Evolutionary conservation across 2,113 vertebrate genomes (phyloP), one percentile per base, ranked within the genome.

Genomic region (Grammomys dolichurus): DNA sequence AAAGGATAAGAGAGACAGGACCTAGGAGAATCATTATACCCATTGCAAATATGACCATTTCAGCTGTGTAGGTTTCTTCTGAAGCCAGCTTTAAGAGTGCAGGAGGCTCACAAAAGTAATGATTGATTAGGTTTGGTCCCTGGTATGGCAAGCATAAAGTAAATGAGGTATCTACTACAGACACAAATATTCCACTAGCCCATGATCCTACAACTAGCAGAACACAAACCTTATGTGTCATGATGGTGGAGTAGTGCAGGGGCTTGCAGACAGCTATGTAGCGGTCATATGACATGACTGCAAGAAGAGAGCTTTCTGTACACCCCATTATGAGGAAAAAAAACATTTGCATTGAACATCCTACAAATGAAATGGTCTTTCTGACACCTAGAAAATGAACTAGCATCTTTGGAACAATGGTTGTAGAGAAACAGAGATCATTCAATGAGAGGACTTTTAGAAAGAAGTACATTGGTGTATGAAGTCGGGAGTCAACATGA

Each of bases 91-190:
- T 84, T 92, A 98, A 77, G 58, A 98, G 89, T 7, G 97, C 43
- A 60, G 97, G 98, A 70, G 97, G 97, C 14, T 98, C 97, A 5
- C 98, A 98, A 89, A 98, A 98, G 72, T 97, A 98, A 89, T 98
- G 97, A 82, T 98, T 88, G 76, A 98, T 95, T 60, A 91, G 65
- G 77, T 96, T 98, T 24, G 43, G 58, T 22, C 26, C 92, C 16
- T 93, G 95, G 87, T 98, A 98, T 77, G 98, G 87, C 16, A 98
- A 65, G 67, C 65, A 76, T 63, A 97, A 94, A 0, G 84, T 98
- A 84, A 97, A 97, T 43, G 91, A 6, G 0, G 91, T 94, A 60
- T 98, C 97, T 31, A 98, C 46, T 87, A 97, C 16, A 63, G 98
- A 97, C 33, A 90, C 95, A 82, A 98, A 93, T 73, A 95, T 81